Percentiles rank a stretch among this genome's conserved stretches.
These are phyloP conservation scores for Cavia aperea DNA, from an alignment of 2,113 vertebrate genomes.

Conservation along the genomic window DNA sequence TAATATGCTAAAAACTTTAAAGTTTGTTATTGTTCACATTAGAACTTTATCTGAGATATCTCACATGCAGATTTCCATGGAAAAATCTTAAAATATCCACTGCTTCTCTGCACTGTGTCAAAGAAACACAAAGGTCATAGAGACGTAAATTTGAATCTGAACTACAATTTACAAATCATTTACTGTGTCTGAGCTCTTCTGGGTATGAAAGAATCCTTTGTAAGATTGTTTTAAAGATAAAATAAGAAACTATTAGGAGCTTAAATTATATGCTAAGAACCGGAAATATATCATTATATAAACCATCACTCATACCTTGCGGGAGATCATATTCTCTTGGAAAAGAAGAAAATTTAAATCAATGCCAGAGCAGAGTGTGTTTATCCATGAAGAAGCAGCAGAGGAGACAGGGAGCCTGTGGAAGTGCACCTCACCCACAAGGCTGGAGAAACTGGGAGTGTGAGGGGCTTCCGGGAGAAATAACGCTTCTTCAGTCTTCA, in stretches of 20 bases:
- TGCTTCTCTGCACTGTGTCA: not conserved
- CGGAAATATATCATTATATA: not conserved
- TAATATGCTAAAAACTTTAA: not conserved
- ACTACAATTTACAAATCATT: not conserved
- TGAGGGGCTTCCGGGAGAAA: not conserved
- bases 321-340: not conserved
- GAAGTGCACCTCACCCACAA: fast-evolving
- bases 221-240: not conserved
- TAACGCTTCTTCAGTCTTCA: not conserved
- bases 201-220: not conserved
- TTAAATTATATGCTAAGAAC: not conserved
- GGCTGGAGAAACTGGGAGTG: not conserved
- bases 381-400: not conserved
- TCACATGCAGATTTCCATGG: fast-evolving
- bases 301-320: not conserved
- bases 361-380: not conserved
- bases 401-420: not conserved
- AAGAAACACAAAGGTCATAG: not conserved
- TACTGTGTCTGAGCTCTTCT: not conserved
- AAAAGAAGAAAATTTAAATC: not conserved
- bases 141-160: not conserved
- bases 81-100: not conserved
- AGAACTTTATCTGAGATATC: not conserved
- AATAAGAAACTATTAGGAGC: not conserved
- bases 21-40: not conserved